These are phyloP conservation scores for Huso huso DNA, from an alignment of 2,797 vertebrate genomes.

Conservation along the genomic window DNA sequence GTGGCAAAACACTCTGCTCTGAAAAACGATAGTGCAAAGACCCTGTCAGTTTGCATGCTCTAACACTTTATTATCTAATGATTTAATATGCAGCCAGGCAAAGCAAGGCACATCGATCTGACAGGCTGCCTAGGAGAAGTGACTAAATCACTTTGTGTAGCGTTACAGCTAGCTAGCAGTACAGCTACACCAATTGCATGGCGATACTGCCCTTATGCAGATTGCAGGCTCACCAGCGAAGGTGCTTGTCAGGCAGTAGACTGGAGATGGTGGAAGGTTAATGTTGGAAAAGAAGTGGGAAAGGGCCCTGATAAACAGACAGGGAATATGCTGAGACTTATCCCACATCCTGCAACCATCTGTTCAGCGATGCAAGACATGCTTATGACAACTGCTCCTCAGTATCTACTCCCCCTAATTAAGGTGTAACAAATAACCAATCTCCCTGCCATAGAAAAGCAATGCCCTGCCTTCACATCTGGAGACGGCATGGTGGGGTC, in stretches of 20 bases:
- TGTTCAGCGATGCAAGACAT: slow-evolving; percentile 27
- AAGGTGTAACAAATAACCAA: slow-evolving; percentile 18
- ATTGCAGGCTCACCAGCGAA: too few relatives aligned
- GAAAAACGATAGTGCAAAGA: slow-evolving; percentile 46
- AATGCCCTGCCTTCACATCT: too few relatives aligned
- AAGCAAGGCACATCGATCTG: slow-evolving; percentile 64
- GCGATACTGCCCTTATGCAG: slow-evolving; percentile 56
- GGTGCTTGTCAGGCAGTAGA: slow-evolving; percentile 54
- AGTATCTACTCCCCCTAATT: slow-evolving; percentile 24
- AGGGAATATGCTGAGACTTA: not conserved
- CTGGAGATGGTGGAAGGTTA: slow-evolving; percentile 30
- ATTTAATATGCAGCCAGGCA: slow-evolving; percentile 72
- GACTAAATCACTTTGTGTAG: slow-evolving; percentile 72
- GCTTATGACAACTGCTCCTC: slow-evolving; percentile 14
- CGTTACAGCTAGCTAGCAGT: slow-evolving; percentile 57
- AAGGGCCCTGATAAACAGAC: too few relatives aligned
- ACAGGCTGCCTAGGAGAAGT: slow-evolving; percentile 63
- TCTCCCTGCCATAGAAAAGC: too few relatives aligned
- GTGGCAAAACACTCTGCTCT: slow-evolving; percentile 47
- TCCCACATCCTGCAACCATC: slow-evolving; percentile 27
- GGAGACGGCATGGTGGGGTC: too few relatives aligned
- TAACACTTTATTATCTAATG: slow-evolving; percentile 74
- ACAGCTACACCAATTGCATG: slow-evolving; percentile 8
- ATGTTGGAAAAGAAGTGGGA: too few relatives aligned
- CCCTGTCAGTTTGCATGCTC: slow-evolving; percentile 58